Evolutionary conservation across 2,888 invertebrate species (phyloP).

Genomic region (Perizoma flavofasciatum): DNA sequence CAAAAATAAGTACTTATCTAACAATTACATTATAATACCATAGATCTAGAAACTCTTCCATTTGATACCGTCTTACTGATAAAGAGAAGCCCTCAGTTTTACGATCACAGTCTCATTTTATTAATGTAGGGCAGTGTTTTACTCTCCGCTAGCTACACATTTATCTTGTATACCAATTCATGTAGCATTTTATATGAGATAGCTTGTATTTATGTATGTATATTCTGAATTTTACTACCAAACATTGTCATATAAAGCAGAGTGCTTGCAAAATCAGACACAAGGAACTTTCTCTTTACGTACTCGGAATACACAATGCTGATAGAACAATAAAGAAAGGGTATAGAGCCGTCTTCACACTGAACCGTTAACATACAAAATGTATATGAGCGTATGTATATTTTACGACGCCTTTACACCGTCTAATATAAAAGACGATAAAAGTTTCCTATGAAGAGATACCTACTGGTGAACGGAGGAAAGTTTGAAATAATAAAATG

Average conservation of each 20-base stretch:
- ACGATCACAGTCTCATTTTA: no score
- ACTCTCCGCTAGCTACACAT: no score
- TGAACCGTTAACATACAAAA: constrained; percentile 33
- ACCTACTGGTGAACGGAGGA: constrained; percentile 2
- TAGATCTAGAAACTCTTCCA: no score
- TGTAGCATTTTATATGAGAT: no score
- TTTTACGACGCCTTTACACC: constrained; percentile 47
- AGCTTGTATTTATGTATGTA: no score
- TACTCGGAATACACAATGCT: constrained; percentile 30
- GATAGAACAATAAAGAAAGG: constrained; percentile 39
- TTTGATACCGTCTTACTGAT: no score
- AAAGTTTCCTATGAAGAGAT: constrained; percentile 33
- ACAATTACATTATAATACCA: no score
- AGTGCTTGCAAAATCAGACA: constrained; percentile 24
- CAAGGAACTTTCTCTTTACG: constrained; percentile 23
- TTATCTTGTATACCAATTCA: constrained; percentile 2
- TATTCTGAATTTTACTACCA: not conserved
- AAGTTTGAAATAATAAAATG: not conserved
- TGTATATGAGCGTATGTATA: constrained; percentile 37
- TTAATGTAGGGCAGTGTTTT: no score
- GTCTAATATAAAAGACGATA: constrained; percentile 54
- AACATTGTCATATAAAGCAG: constrained; percentile 19
- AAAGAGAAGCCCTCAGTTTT: no score
- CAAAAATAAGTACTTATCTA: no score
- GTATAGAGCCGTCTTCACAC: constrained; percentile 31